Evolutionary conservation across 1,140 invertebrate species (phyloP).

Genomic region (Listronotus oregonensis): DNA sequence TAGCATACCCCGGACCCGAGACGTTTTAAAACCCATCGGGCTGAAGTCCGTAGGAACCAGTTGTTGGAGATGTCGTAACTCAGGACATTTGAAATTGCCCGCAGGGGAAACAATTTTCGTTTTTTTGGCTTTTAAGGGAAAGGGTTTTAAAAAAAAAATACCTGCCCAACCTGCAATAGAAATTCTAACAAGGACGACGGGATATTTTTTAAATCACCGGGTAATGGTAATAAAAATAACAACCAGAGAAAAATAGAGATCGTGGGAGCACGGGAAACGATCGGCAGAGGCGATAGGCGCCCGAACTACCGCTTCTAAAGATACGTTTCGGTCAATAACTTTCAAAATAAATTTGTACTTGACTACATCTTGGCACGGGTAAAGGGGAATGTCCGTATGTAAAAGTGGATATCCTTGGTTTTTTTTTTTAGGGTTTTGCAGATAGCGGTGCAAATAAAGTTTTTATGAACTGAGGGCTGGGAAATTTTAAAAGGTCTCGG

Average conservation of each 20-base stretch:
- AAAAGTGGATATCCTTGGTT: background rate
- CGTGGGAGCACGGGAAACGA: background rate
- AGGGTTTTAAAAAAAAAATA: background rate
- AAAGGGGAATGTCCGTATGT: slow-evolving; percentile 3
- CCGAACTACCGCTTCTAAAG: background rate
- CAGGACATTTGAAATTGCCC: background rate
- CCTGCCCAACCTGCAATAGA: background rate
- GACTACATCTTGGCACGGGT: background rate
- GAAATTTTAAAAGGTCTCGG: slow-evolving; percentile 1
- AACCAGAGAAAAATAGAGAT: too few species aligned
- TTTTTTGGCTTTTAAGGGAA: background rate
- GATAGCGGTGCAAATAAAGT: slow-evolving; percentile 8
- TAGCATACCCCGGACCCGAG: slow-evolving; percentile 5
- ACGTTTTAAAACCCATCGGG: background rate
- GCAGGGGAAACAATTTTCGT: background rate
- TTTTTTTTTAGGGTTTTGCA: background rate
- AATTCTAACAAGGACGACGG: background rate
- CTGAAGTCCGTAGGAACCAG: background rate
- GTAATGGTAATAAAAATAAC: background rate
- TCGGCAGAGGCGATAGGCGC: background rate
- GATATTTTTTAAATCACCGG: background rate
- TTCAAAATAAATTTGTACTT: slow-evolving; percentile 2
- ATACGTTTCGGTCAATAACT: background rate
- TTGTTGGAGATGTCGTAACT: background rate
- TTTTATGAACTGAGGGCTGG: background rate